Evolutionary conservation across 64 coral and sea anemone species (phyloP), one percentile per base, ranked within the genome.

Genomic region (Actinia equina): DNA sequence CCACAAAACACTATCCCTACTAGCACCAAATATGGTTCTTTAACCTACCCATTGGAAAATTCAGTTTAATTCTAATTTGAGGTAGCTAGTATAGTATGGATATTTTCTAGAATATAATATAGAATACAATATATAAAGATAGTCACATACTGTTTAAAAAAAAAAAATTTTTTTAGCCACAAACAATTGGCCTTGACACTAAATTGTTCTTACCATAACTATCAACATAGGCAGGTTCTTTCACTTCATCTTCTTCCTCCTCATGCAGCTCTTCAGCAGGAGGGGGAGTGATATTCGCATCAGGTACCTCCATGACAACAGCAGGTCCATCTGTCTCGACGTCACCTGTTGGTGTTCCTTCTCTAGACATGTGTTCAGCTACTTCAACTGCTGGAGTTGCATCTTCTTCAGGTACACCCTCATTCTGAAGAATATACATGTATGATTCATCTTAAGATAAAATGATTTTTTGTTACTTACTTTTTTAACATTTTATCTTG

Each of bases 351-450:
- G 94, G 94, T 42, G 94, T 90, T 12, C 91, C 94, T 61, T 93
- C 94, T 18, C 94, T 83, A 26, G 94, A 96, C 57, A 97, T 62
- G 41, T 84, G 91, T 77, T 97, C 88, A 51, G 94, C 76, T 15
- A 97, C 91, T 80, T 97, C 88, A 27, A 97, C 80, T 51, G 91
- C 63, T 55, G 94, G 94, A 22, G 78, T 90, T 30, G 54, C 55
- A 58, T 97, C 94, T 77, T 61, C 65, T 59, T 97, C 94, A 71
- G 94, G 94, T 8, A 90, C 70, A 25, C 76, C 94, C 52, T 97
- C 94, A 97, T 97, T 97, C 94, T 97, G 44, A 80, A 63, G 82
- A 80, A 45, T 18, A 80, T n/a, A n/a, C n/a, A n/a, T n/a, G n/a
- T 18, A 44, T 81, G 27, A 42, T n/a, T n/a, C n/a, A 14, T 3